Conservation (phyloP, 1,140 invertebrate genomes). For the Magallana ariakensis region DNA sequence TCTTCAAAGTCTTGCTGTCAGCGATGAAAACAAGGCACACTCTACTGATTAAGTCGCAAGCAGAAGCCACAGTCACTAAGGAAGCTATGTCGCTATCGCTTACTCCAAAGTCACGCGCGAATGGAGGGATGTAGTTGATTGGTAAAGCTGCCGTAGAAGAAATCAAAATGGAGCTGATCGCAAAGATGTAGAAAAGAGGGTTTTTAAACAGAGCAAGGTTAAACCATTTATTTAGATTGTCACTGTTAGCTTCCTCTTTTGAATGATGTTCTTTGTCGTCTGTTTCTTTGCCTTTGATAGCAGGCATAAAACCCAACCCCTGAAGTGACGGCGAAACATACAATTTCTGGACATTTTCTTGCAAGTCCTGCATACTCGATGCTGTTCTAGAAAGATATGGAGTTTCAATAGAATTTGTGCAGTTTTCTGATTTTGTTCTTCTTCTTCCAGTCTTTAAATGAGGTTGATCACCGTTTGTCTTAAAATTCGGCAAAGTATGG, state of each 20-base stretch:
- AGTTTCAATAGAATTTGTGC: neutral
- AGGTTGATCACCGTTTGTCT: neutral
- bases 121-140: conserved; percentile 50
- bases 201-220: conserved; percentile 32
- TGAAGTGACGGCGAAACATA: neutral
- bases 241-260: neutral
- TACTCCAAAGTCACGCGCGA: conserved; percentile 46
- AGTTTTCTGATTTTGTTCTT: conserved; percentile 11
- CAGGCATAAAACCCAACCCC: neutral
- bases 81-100: conserved; percentile 43
- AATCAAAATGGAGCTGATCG: conserved; percentile 12
- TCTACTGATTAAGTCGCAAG: conserved; percentile 32
- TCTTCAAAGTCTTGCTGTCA: conserved; percentile 32
- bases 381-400: neutral
- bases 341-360: neutral
- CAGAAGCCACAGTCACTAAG: conserved; percentile 33
- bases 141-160: conserved; percentile 26
- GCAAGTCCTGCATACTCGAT: neutral
- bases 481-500: neutral
- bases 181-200: conserved; percentile 12
- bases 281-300: neutral
- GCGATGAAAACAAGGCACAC: conserved; percentile 26
- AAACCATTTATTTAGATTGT: neutral
- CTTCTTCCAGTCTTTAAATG: neutral
- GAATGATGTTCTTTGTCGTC: neutral